phyloP scores from a whole-genome alignment of 2,113 vertebrate genomes.

The Oreotrochilus melanogaster region DNA sequence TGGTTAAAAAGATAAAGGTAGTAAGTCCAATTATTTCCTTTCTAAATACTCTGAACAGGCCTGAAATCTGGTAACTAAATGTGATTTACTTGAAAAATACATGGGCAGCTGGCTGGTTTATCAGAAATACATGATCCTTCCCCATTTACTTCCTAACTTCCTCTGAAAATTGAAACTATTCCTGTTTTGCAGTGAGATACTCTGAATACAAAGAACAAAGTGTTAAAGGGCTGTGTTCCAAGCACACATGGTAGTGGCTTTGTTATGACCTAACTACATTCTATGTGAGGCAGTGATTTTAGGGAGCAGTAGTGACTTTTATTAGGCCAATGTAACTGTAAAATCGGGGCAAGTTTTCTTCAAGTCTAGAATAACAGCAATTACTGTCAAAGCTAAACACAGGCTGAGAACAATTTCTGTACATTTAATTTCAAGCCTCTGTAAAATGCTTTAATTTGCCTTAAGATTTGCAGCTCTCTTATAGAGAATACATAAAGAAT shows the following conservation, averaged over 20 bases:
- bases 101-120: conserved; percentile 54
- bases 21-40: background rate
- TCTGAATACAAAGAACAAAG: background rate
- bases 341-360: background rate
- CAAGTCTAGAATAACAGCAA: background rate
- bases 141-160: background rate
- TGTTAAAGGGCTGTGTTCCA: background rate
- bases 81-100: conserved; percentile 38
- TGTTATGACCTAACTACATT: background rate
- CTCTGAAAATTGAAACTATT: conserved; percentile 39
- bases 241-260: background rate
- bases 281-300: background rate
- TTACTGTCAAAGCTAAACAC: background rate
- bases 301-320: background rate
- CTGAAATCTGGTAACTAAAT: conserved; percentile 49
- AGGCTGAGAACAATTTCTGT: background rate
- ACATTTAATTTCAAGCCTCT: background rate
- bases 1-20: background rate
- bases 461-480: background rate
- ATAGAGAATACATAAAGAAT: background rate
- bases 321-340: background rate
- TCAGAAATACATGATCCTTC: background rate
- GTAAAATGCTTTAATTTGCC: background rate
- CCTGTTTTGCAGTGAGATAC: background rate
- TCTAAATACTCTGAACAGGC: conserved; percentile 22